Conservation (phyloP, 2,888 invertebrate genomes). For the Alcis repandata region DNA sequence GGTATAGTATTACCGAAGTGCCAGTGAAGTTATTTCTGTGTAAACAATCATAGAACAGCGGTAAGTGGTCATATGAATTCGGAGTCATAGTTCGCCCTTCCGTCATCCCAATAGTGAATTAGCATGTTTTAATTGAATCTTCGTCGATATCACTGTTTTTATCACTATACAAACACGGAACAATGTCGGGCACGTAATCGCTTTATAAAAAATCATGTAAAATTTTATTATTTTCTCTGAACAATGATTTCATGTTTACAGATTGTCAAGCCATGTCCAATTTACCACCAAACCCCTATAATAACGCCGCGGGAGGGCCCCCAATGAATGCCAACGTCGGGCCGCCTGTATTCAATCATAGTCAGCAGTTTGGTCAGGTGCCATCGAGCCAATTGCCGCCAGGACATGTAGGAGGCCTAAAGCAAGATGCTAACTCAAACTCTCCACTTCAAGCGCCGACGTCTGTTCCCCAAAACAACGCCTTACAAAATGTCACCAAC, state of each 20-base stretch:
- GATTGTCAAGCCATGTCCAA: slow-evolving; percentile 82
- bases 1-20: slow-evolving; percentile 70
- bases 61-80: slow-evolving; percentile 64
- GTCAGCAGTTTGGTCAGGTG: slow-evolving; percentile 66
- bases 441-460: slow-evolving; percentile 64
- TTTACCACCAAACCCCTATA: slow-evolving; percentile 77
- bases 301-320: slow-evolving; percentile 65
- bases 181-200: slow-evolving; percentile 31
- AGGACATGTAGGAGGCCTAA: slow-evolving; percentile 60
- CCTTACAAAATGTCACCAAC: slow-evolving; percentile 67
- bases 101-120: slow-evolving; percentile 78
- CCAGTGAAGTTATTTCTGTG: slow-evolving; percentile 67
- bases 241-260: slow-evolving; percentile 66
- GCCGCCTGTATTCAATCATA: slow-evolving; percentile 60
- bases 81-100: slow-evolving; percentile 64
- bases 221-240: slow-evolving; percentile 38
- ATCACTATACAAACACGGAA: slow-evolving; percentile 67
- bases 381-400: slow-evolving; percentile 71
- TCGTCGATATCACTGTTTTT: slow-evolving; percentile 65
- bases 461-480: slow-evolving; percentile 57
- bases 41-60: slow-evolving; percentile 61
- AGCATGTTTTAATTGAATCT: slow-evolving; percentile 78
- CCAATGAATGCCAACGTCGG: slow-evolving; percentile 66
- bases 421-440: slow-evolving; percentile 78
- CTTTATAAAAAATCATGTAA: slow-evolving; percentile 5